Evolutionary conservation across 2,113 vertebrate species (phyloP).

Genomic region (Paradoxurus hermaphroditus): DNA sequence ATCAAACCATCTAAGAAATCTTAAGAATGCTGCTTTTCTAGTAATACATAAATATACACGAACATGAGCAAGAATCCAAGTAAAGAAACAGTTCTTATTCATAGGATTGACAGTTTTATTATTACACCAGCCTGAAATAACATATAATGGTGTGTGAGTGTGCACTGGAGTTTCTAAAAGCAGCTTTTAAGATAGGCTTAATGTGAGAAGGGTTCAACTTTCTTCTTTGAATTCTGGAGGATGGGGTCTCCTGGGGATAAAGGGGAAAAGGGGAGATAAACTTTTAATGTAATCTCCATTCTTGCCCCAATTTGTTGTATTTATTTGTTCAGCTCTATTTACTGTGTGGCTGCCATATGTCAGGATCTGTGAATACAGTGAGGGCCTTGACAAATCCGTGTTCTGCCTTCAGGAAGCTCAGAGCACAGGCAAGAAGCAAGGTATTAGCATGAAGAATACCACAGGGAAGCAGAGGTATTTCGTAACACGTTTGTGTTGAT

Average conservation of each 20-base stretch:
- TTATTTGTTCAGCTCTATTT: conserved; percentile 54
- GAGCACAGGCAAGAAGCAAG: not conserved
- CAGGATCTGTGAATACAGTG: not conserved
- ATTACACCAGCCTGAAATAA: conserved; percentile 78
- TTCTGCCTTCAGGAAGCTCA: not conserved
- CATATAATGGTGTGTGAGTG: conserved; percentile 77
- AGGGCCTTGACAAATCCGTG: not conserved
- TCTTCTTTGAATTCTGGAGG: conserved; percentile 61
- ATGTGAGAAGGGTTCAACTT: conserved; percentile 67
- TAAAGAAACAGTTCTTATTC: conserved; percentile 78
- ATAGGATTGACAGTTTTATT: conserved; percentile 78
- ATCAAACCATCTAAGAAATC: conserved; percentile 79
- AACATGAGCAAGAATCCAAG: conserved; percentile 73
- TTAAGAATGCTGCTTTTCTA: conserved; percentile 78
- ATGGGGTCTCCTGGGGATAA: conserved; percentile 69
- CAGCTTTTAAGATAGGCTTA: conserved; percentile 72
- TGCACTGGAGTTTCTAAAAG: conserved; percentile 73
- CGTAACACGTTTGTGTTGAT: not conserved
- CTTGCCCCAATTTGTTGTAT: conserved; percentile 27
- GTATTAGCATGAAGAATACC: not conserved
- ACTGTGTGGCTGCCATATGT: not conserved
- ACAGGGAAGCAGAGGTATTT: not conserved
- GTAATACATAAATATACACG: conserved; percentile 78
- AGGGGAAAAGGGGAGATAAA: conserved; percentile 60
- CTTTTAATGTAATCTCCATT: conserved; percentile 49